Evolutionary conservation across 2,797 vertebrate genomes (phyloP).

Genomic region (Sebastes trivittatus): DNA sequence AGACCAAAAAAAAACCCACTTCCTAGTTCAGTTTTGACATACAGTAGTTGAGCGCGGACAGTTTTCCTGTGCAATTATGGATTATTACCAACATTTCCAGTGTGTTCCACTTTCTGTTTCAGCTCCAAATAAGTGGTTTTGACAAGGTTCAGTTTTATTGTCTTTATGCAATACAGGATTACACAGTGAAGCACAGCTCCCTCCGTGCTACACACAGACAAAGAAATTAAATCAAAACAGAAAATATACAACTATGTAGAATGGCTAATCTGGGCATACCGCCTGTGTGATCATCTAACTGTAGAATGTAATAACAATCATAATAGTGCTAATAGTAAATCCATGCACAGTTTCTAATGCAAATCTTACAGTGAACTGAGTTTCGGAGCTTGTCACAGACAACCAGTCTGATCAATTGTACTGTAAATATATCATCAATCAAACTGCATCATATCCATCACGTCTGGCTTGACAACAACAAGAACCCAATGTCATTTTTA

Average conservation of each 20-base stretch:
- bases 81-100: neutral
- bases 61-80: neutral
- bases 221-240: neutral
- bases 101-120: neutral
- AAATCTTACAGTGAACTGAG: neutral
- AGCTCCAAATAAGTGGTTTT: neutral
- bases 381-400: neutral
- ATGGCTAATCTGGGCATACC: no score
- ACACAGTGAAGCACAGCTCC: neutral
- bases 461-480: neutral
- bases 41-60: neutral
- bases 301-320: neutral
- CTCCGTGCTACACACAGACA: neutral
- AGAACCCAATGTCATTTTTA: neutral
- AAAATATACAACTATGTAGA: neutral
- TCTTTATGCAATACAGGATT: neutral
- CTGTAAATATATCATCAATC: slow-evolving; percentile 11
- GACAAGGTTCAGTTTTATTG: neutral
- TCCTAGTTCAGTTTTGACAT: neutral
- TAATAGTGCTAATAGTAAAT: neutral
- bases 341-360: neutral
- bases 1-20: neutral
- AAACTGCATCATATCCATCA: slow-evolving; percentile 23
- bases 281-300: neutral
- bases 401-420: neutral